Conservation (phyloP, 2,888 invertebrate genomes). For the Standfussiana lucernea region DNA sequence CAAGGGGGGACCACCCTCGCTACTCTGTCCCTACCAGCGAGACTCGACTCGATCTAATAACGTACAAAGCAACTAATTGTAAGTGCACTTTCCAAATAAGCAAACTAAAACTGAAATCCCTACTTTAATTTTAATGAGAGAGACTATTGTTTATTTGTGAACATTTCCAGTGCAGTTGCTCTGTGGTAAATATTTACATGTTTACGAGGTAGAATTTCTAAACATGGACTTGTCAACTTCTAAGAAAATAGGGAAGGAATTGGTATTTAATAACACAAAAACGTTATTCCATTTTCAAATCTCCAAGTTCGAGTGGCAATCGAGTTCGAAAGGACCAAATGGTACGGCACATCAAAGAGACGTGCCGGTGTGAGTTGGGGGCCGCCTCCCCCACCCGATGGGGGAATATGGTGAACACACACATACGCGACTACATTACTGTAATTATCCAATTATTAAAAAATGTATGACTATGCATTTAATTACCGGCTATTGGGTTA, state of each 20-base stretch:
- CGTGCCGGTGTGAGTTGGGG: constrained; percentile 70
- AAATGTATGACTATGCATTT: constrained; percentile 75
- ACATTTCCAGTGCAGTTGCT: constrained; percentile 10
- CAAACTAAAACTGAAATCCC: constrained; percentile 35
- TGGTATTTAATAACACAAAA: background rate
- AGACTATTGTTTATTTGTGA: constrained; percentile 16
- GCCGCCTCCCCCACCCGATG: constrained; percentile 71
- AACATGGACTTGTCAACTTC: background rate
- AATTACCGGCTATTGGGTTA: constrained; percentile 63
- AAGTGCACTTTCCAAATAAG: constrained; percentile 52
- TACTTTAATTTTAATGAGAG: constrained; percentile 30
- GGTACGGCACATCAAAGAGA: constrained; percentile 79
- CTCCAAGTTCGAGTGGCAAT: constrained; percentile 68
- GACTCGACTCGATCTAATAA: constrained; percentile 72
- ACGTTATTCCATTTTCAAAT: background rate
- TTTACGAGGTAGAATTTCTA: background rate
- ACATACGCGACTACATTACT: constrained; percentile 85
- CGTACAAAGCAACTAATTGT: constrained; percentile 43
- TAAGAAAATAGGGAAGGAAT: background rate
- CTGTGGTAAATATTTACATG: background rate
- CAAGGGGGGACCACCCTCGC: constrained; percentile 78
- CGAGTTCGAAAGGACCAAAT: constrained; percentile 62
- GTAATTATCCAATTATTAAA: constrained; percentile 88
- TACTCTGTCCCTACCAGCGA: constrained; percentile 73
- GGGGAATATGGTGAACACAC: constrained; percentile 85